Percentiles rank a stretch among this genome's conserved stretches.
These are phyloP conservation scores for Stichopus chloronotus DNA, from an alignment of 35 echinoderm and acorn worm species.

Conservation along the genomic window DNA sequence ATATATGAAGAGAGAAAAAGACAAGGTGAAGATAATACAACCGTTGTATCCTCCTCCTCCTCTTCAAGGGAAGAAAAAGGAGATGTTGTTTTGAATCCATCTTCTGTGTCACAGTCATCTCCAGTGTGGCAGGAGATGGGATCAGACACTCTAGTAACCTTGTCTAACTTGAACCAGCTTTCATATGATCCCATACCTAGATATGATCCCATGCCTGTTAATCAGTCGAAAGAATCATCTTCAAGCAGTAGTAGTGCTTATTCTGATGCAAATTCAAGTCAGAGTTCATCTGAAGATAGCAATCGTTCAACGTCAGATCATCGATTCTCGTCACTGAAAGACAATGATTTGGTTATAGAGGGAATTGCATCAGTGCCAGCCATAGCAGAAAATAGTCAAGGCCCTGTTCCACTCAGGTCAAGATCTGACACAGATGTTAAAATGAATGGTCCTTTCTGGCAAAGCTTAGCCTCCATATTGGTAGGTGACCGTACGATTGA, in stretches of 20 bases:
- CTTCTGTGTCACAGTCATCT: too few relatives aligned
- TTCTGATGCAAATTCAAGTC: constrained; percentile 31
- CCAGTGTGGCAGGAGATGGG: neutral
- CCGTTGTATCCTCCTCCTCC: neutral
- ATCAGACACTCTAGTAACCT: neutral
- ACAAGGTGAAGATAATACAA: neutral
- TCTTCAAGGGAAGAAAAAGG: constrained; percentile 3
- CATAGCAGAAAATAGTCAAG: neutral
- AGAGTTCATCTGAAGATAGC: neutral
- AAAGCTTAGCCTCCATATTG: constrained; percentile 32
- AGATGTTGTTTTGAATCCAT: neutral
- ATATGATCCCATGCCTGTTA: neutral
- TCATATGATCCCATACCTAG: neutral
- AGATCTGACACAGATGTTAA: constrained; percentile 14
- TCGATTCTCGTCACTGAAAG: constrained; percentile 36
- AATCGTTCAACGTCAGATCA: constrained; percentile 7
- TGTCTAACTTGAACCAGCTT: constrained; percentile 20
- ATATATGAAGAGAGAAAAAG: neutral
- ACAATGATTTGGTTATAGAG: neutral
- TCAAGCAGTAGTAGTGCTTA: constrained; percentile 3
- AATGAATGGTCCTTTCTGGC: constrained; percentile 44
- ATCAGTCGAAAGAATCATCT: neutral
- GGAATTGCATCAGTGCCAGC: constrained; percentile 14
- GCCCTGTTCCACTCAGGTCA: constrained; percentile 1
- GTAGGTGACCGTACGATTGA: neutral